phyloP scores from a whole-genome alignment of 2,888 invertebrate genomes.

The Folsomia candida region DNA sequence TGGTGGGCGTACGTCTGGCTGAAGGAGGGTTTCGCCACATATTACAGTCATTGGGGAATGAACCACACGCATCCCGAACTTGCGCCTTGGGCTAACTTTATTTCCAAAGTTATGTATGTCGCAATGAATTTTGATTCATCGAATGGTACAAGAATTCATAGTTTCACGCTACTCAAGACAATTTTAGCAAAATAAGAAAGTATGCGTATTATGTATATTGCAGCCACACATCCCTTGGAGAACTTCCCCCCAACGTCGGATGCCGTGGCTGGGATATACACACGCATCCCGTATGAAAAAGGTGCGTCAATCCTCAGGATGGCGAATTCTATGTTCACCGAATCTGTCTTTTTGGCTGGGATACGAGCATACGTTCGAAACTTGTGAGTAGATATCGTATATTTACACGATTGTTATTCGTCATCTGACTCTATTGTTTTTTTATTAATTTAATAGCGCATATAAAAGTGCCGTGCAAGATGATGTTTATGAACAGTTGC shows the following conservation, averaged over 20 bases:
- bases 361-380: conserved; percentile 30
- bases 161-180: background rate
- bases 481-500: conserved; percentile 37
- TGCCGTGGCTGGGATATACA: conserved; percentile 39
- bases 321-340: conserved; percentile 36
- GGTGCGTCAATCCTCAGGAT: conserved; percentile 41
- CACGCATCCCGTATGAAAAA: conserved; percentile 41
- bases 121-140: conserved; percentile 36
- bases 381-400: conserved; percentile 22
- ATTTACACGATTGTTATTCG: background rate
- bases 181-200: background rate
- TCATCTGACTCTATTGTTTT: background rate
- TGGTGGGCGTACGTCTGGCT: conserved; percentile 47
- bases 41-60: conserved; percentile 38
- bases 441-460: conserved; percentile 23
- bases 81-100: conserved; percentile 36
- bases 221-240: conserved; percentile 36
- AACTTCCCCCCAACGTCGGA: conserved; percentile 32
- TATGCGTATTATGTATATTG: background rate
- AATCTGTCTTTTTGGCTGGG: conserved; percentile 30
- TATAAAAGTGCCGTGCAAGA: conserved; percentile 36
- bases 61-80: conserved; percentile 43
- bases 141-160: conserved; percentile 18
- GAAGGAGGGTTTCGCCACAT: conserved; percentile 41
- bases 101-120: conserved; percentile 31